Evolutionary conservation across 2,888 invertebrate species (phyloP), one percentile per base, ranked within the genome.

Genomic region (Cantharis rustica): DNA sequence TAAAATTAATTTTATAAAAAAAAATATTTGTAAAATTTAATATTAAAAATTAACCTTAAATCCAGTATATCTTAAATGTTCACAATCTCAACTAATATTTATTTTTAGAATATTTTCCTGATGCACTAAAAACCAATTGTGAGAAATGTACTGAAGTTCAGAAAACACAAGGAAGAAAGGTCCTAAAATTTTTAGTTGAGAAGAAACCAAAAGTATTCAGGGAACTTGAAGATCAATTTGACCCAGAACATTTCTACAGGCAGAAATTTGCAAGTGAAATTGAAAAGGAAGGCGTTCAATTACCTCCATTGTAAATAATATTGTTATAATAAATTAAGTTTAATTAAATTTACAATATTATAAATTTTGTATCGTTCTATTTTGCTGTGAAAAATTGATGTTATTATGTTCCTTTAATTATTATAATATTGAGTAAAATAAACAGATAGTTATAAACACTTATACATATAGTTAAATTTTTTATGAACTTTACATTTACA

Each of bases 81-180:
- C n/a, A n/a, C n/a, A n/a, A n/a, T n/a, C n/a, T n/a, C n/a, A n/a
- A n/a, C n/a, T n/a, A 47, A 47, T 1, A 7, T 47, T 47, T 47
- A 47, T n/a, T 73, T 73, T 20, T 23, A 93, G 93, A 89, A 16
- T 88, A 90, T 1, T 89, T 95, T 1, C 94, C 95, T 0, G 95
- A 95, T 79, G 95, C 95, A 0, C 86, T 95, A 64, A 88, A 90
- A 79, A 92, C 90, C 3, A 92, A 92, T 69, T 95, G 95, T 85
- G 83, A 84, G 72, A 93, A 93, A 85, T 95, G 95, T 85, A 93
- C 91, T 26, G 91, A 93, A 62, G 89, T 89, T 23, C 94, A 95
- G 85, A 91, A 90, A 83, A 85, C 87, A 5, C 93, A 92, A 63
- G 91, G 92, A 68, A 91, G 92, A 81, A 92, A 90, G 80, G 91